A percentile compares a stretch with the other conserved stretches of the same genome.
Evolutionary conservation across 2,888 invertebrate genomes (phyloP).

Genomic region (Rambutsinella grinnellia): DNA sequence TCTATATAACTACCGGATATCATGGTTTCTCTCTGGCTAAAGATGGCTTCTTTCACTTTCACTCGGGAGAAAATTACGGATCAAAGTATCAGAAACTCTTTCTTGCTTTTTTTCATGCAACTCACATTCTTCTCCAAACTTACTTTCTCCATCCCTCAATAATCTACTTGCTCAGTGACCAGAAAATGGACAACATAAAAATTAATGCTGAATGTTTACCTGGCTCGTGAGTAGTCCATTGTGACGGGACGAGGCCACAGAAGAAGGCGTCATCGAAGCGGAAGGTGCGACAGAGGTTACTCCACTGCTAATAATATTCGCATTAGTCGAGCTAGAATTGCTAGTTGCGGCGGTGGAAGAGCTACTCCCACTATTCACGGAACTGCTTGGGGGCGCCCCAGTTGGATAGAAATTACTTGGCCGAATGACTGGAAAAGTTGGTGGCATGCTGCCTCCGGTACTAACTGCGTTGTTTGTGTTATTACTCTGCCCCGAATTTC

Average conservation of each 20-base stretch:
- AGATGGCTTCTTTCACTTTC: too few relatives aligned
- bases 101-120: not conserved
- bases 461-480: constrained; percentile 27
- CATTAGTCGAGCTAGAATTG: constrained; percentile 26
- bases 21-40: too few relatives aligned
- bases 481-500: constrained; percentile 29
- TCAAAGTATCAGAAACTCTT: not conserved
- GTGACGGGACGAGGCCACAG: constrained; percentile 30
- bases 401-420: constrained; percentile 62
- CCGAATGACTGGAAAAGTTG: constrained; percentile 56
- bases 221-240: constrained; percentile 48
- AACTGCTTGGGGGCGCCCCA: constrained; percentile 60
- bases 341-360: constrained; percentile 7
- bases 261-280: constrained; percentile 32
- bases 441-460: constrained; percentile 29
- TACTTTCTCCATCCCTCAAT: constrained; percentile 1
- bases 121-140: not conserved
- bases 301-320: constrained; percentile 38
- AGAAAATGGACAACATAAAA: not conserved
- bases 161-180: not conserved
- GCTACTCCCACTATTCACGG: constrained; percentile 16
- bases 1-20: too few relatives aligned
- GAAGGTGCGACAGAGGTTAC: constrained; percentile 25
- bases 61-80: not conserved
- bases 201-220: constrained; percentile 26